A percentile compares a stretch with the other conserved stretches of the same genome.
Evolutionary conservation across 92 coral and sea anemone genomes (phyloP).

Genomic region (Phenganax subtilis): DNA sequence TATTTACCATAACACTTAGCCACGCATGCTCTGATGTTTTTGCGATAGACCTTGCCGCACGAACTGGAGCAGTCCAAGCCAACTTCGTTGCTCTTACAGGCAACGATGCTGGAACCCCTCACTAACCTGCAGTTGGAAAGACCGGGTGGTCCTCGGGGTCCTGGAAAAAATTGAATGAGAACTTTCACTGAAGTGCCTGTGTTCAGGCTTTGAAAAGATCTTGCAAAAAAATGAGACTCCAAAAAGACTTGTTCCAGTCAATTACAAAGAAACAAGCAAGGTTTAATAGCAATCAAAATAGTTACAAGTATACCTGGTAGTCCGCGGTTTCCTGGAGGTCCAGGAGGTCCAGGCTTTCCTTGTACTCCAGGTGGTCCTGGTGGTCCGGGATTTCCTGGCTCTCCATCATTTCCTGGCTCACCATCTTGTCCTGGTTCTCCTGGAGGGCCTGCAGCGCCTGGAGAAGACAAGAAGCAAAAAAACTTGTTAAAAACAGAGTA

Average conservation of each 20-base stretch:
- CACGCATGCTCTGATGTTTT: neutral
- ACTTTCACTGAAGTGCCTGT: too few relatives aligned
- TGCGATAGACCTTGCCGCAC: neutral
- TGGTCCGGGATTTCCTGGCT: conserved; percentile 48
- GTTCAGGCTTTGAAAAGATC: neutral
- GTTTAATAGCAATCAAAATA: neutral
- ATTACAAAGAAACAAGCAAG: neutral
- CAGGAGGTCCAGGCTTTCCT: conserved; percentile 48
- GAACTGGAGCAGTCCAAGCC: neutral
- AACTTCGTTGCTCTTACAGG: neutral
- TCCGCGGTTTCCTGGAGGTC: conserved; percentile 41
- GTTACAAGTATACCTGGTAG: neutral
- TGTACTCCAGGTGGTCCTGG: conserved; percentile 42
- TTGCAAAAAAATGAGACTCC: neutral
- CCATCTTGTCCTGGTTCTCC: conserved; percentile 41
- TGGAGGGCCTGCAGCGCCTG: too few relatives aligned
- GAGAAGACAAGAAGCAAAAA: too few relatives aligned
- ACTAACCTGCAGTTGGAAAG: neutral
- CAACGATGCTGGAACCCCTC: too few relatives aligned
- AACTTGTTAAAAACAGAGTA: too few relatives aligned
- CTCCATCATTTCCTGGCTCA: conserved; percentile 47
- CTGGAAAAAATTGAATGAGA: neutral
- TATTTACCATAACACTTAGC: neutral
- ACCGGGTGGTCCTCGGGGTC: conserved; percentile 10
- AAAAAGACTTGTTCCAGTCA: neutral